Conservation (phyloP, 2,113 vertebrate genomes). For the Blennius ocellaris region DNA sequence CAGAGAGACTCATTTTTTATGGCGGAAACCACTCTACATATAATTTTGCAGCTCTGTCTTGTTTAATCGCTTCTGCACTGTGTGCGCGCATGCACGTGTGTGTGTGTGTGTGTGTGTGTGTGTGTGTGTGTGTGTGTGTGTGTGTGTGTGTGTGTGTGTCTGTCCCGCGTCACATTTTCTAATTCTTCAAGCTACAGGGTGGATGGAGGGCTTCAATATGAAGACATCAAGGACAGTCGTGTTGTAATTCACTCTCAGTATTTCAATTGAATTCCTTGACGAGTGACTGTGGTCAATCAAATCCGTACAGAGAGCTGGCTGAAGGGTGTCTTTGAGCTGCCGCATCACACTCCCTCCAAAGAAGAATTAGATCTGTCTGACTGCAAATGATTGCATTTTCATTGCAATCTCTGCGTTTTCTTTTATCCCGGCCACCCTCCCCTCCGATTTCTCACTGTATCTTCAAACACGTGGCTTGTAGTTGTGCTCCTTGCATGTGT, state of each 20-base stretch:
- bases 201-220: conserved; percentile 42
- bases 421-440: conserved; percentile 63
- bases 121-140: conserved; percentile 1
- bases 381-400: conserved; percentile 79
- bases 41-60: conserved; percentile 26
- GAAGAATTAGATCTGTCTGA: conserved; percentile 72
- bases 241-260: conserved; percentile 62
- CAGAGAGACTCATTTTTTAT: conserved; percentile 8
- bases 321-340: conserved; percentile 65
- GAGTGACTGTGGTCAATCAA: conserved; percentile 76
- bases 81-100: neutral
- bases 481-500: conserved; percentile 34
- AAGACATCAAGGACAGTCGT: conserved; percentile 65
- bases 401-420: conserved; percentile 66
- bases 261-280: conserved; percentile 68
- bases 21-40: conserved; percentile 29
- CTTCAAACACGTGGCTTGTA: conserved; percentile 69
- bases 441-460: conserved; percentile 55
- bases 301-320: conserved; percentile 62
- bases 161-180: conserved; percentile 34
- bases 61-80: conserved; percentile 28
- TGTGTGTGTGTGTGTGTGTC: neutral
- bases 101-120: no score
- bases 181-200: conserved; percentile 39
- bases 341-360: conserved; percentile 58